Conservation (phyloP, 2,113 vertebrate species). For the Notothenia rossii region DNA sequence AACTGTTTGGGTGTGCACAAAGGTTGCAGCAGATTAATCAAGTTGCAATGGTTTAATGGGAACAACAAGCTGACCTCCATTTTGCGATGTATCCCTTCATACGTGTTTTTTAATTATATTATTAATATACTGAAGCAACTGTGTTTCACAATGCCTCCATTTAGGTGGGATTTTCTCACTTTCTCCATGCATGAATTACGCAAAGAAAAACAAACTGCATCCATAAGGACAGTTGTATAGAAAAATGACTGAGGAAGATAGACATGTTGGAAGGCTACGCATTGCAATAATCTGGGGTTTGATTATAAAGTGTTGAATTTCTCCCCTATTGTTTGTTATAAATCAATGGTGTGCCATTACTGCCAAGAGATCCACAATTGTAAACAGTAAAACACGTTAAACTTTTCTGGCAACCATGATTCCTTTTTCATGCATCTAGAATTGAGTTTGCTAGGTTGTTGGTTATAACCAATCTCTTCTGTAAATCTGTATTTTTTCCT, state of each 20-base stretch:
- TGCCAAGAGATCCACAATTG: neutral
- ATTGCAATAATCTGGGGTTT: neutral
- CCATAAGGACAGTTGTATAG: conserved; percentile 3
- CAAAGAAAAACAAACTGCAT: conserved; percentile 9
- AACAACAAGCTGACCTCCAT: conserved; percentile 27
- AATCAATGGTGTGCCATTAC: neutral
- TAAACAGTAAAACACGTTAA: neutral
- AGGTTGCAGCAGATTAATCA: conserved; percentile 51
- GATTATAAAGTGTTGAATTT: neutral
- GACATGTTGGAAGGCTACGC: neutral
- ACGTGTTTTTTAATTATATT: conserved; percentile 55
- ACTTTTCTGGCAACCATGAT: neutral
- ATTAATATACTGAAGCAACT: conserved; percentile 40
- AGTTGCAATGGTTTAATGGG: conserved; percentile 48
- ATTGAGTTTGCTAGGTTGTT: conserved; percentile 6
- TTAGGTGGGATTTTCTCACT: conserved; percentile 18
- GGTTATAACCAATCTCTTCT: neutral
- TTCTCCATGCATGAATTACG: conserved; percentile 30
- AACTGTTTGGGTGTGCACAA: conserved; percentile 55
- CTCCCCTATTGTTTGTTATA: neutral
- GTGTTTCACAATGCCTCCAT: conserved; percentile 19
- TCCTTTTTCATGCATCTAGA: conserved; percentile 4
- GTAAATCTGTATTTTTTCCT: neutral
- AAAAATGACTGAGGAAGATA: conserved; percentile 8
- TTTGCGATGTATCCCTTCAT: conserved; percentile 42